phyloP scores from a whole-genome alignment of 1,140 invertebrate genomes.

The Ceratina australensis region DNA sequence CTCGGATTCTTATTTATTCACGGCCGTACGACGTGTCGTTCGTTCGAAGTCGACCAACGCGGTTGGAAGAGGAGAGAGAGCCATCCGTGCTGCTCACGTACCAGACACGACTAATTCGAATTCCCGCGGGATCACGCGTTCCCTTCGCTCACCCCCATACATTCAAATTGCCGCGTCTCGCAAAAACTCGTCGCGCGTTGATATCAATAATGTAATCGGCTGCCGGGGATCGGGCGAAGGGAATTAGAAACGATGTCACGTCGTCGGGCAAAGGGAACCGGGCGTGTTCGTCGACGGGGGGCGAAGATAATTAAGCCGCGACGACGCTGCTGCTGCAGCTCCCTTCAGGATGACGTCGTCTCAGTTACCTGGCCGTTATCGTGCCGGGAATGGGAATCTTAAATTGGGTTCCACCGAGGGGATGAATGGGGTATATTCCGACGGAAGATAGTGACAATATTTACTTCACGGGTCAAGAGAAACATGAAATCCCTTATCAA shows the following conservation, averaged over 20 bases:
- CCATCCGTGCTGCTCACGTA: neutral
- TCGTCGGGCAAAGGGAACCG: constrained; percentile 51
- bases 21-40: neutral
- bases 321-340: constrained; percentile 22
- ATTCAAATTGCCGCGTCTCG: constrained; percentile 24
- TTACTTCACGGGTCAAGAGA: too few species aligned
- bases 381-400: constrained; percentile 62
- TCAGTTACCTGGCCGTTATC: constrained; percentile 65
- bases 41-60: too few species aligned
- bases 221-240: neutral
- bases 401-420: constrained; percentile 26
- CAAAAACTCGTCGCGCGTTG: constrained; percentile 56
- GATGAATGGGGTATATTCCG: neutral
- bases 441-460: too few species aligned
- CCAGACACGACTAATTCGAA: constrained; percentile 44
- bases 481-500: too few species aligned
- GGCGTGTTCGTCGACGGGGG: constrained; percentile 41
- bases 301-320: constrained; percentile 67
- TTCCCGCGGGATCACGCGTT: constrained; percentile 8
- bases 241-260: constrained; percentile 67
- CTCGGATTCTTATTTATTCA: constrained; percentile 6
- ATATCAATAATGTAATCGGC: constrained; percentile 69
- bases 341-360: constrained; percentile 45
- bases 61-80: too few species aligned
- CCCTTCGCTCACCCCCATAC: constrained; percentile 19